phyloP scores from a whole-genome alignment of 2,113 vertebrate species.

The Orientallactaga bullata region DNA sequence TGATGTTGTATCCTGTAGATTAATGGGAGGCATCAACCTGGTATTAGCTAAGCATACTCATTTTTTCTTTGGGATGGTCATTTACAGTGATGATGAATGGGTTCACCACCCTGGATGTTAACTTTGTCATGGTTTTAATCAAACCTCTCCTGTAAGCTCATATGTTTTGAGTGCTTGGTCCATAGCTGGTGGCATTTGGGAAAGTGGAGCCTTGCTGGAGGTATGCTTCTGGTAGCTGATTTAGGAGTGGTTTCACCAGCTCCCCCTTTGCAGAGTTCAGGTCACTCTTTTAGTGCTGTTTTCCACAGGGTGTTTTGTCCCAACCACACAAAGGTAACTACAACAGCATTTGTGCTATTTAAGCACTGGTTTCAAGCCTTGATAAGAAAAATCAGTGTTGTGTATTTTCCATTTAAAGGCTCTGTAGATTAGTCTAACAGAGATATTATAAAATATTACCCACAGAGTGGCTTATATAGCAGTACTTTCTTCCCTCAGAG shows the following conservation, averaged over 20 bases:
- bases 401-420: neutral
- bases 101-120: neutral
- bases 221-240: too few species aligned
- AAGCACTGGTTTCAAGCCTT: neutral
- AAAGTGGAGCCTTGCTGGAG: too few species aligned
- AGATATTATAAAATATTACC: neutral
- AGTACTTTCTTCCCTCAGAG: neutral
- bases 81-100: neutral
- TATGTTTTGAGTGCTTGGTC: too few species aligned
- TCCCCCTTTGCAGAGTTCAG: too few species aligned
- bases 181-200: too few species aligned
- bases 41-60: neutral
- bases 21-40: accelerated
- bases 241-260: too few species aligned
- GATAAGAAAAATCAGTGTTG: neutral
- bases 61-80: neutral
- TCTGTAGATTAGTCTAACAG: neutral
- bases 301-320: too few species aligned
- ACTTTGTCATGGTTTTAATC: neutral
- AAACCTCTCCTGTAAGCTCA: too few species aligned
- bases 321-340: too few species aligned
- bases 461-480: neutral
- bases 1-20: neutral
- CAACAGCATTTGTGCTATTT: neutral
- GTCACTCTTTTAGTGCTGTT: too few species aligned